These are phyloP conservation scores for Channa striata DNA, from an alignment of 2,797 vertebrate species.

Conservation along the genomic window DNA sequence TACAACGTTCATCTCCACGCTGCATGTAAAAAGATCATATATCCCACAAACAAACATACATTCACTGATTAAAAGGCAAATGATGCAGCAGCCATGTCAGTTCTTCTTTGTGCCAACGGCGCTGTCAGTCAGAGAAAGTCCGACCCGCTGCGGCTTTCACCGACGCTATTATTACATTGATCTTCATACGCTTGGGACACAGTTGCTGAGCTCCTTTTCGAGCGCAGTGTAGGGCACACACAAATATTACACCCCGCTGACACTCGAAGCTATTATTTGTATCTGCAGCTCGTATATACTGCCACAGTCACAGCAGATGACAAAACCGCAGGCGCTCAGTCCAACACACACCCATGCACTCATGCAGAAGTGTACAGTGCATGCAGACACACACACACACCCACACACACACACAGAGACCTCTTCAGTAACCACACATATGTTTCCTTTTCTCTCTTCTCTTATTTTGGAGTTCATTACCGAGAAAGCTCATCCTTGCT, in stretches of 20 bases:
- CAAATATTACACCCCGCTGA: slow-evolving; percentile 31
- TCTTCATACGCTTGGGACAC: background rate
- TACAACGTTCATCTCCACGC: slow-evolving; percentile 26
- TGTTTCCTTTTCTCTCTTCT: slow-evolving; percentile 81
- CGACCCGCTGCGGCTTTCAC: background rate
- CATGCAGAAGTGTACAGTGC: slow-evolving; percentile 40
- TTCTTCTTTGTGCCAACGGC: no score
- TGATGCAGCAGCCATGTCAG: background rate
- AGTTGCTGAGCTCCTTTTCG: slow-evolving; percentile 17
- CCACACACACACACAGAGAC: slow-evolving; percentile 45
- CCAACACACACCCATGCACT: slow-evolving; percentile 47
- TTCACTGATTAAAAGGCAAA: background rate
- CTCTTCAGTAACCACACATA: slow-evolving; percentile 61
- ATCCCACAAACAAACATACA: background rate
- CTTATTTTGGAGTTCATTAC: slow-evolving; percentile 81
- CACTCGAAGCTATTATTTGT: slow-evolving; percentile 33
- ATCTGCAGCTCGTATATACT: slow-evolving; percentile 20
- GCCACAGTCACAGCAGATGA: slow-evolving; percentile 53
- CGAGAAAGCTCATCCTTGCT: slow-evolving; percentile 78
- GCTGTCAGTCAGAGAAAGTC: background rate
- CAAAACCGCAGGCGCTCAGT: slow-evolving; percentile 51
- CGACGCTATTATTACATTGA: background rate
- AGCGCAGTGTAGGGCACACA: slow-evolving; percentile 1
- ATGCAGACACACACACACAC: slow-evolving; percentile 21
- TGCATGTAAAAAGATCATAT: slow-evolving; percentile 8